These are phyloP conservation scores for Manduca sexta DNA, from an alignment of 1,140 invertebrate genomes.

Conservation along the genomic window DNA sequence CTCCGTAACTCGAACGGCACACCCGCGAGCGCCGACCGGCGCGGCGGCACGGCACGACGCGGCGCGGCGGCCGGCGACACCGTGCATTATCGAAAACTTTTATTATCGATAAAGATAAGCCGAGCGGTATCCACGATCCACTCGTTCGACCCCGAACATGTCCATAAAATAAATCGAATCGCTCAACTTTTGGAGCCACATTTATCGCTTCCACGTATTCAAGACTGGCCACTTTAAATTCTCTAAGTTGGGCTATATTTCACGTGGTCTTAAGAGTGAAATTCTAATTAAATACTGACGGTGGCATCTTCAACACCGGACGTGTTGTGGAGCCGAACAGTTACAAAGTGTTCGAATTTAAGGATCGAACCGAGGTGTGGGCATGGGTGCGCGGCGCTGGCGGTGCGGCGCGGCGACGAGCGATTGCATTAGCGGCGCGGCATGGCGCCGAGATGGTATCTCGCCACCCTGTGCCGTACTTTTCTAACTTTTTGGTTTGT, in stretches of 20 bases:
- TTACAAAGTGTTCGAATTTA: slow-evolving; percentile 49
- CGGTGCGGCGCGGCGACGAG: slow-evolving; percentile 16
- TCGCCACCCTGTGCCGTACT: slow-evolving; percentile 43
- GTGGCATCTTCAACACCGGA: slow-evolving; percentile 36
- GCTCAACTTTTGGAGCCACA: slow-evolving; percentile 27
- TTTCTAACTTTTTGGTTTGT: slow-evolving; percentile 66
- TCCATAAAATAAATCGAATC: slow-evolving; percentile 57
- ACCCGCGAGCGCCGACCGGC: slow-evolving; percentile 10
- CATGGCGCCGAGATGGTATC: slow-evolving; percentile 57
- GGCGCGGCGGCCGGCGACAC: slow-evolving; percentile 7
- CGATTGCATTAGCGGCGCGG: slow-evolving; percentile 20
- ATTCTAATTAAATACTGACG: slow-evolving; percentile 57
- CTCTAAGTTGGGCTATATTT: slow-evolving; percentile 57
- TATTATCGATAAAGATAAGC: slow-evolving; percentile 49
- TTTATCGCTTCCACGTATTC: slow-evolving; percentile 58
- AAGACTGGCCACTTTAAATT: slow-evolving; percentile 39
- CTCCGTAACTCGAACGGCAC: slow-evolving; percentile 30
- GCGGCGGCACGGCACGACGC: too few species aligned
- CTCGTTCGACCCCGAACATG: slow-evolving; percentile 23
- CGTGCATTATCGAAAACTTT: slow-evolving; percentile 31
- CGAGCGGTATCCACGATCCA: slow-evolving; percentile 21
- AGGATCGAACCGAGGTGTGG: slow-evolving; percentile 25
- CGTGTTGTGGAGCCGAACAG: slow-evolving; percentile 31
- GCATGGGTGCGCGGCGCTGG: too few species aligned
- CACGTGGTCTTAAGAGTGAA: slow-evolving; percentile 49